Percentiles rank a stretch among this genome's conserved stretches.
phyloP scores from a whole-genome alignment of 1,140 invertebrate genomes.

The Colletes gigas region DNA sequence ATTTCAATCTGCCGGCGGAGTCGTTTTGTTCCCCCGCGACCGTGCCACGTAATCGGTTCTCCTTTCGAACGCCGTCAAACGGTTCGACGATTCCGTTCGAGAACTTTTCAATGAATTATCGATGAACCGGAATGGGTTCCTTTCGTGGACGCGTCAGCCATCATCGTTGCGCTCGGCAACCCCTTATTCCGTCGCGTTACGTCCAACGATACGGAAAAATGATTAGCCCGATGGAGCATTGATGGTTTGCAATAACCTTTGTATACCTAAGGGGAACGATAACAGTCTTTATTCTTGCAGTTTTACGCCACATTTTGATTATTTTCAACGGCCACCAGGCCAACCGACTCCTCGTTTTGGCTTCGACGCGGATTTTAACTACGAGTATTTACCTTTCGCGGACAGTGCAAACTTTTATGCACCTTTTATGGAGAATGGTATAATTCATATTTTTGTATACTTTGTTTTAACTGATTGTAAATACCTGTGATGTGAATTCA shows the following conservation, averaged over 20 bases:
- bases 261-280: neutral
- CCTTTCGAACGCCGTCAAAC: neutral
- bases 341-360: too few species aligned
- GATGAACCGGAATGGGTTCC: neutral
- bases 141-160: neutral
- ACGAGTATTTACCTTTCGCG: too few species aligned
- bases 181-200: neutral
- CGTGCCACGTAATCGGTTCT: conserved; percentile 6
- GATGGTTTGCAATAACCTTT: neutral
- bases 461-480: too few species aligned
- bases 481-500: too few species aligned
- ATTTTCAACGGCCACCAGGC: too few species aligned
- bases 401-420: too few species aligned
- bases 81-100: neutral
- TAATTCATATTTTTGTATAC: too few species aligned
- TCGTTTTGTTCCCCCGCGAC: neutral
- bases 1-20: conserved; percentile 22
- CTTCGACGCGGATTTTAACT: too few species aligned
- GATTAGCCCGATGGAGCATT: neutral
- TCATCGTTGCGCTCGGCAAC: neutral
- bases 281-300: neutral
- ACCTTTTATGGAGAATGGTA: too few species aligned
- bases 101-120: neutral
- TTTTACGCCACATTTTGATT: neutral
- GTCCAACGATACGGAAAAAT: neutral